A percentile compares a stretch with the other conserved stretches of the same genome.
Conservation (phyloP, 1,140 invertebrate genomes). For the Leptinotarsa undecemlineata region DNA sequence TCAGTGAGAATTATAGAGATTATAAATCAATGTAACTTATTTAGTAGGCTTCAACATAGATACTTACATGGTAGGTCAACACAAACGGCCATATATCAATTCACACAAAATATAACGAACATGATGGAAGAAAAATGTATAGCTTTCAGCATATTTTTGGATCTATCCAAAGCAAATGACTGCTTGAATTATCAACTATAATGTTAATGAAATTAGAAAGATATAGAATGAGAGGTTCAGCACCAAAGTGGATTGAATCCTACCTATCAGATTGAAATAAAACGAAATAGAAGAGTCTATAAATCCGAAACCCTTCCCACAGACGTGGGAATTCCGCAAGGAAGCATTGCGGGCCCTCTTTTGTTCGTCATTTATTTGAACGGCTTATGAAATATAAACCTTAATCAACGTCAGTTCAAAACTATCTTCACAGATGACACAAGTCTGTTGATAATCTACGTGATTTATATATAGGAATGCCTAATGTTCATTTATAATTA, state of each 20-base stretch:
- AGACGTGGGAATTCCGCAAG: not conserved
- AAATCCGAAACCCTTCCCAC: not conserved
- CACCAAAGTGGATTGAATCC: too few species aligned
- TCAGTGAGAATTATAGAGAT: not conserved
- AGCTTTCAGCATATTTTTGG: not conserved
- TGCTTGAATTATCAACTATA: slow-evolving; percentile 11
- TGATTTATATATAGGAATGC: not conserved
- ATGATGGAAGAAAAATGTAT: too few species aligned
- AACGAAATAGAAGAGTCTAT: not conserved
- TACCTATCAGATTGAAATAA: too few species aligned
- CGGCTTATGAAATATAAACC: not conserved
- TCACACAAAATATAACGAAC: not conserved
- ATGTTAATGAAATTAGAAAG: not conserved
- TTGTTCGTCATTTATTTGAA: not conserved
- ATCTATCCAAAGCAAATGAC: slow-evolving; percentile 6
- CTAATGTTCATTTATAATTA: not conserved
- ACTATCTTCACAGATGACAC: too few species aligned
- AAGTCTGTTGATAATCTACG: not conserved
- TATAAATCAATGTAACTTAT: not conserved
- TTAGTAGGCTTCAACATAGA: not conserved
- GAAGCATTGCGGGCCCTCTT: not conserved
- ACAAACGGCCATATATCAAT: not conserved
- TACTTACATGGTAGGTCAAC: slow-evolving; percentile 4
- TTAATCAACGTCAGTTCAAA: not conserved
- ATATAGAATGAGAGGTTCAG: too few species aligned